Percentiles rank a stretch among this genome's conserved stretches.
phyloP scores from a whole-genome alignment of 1,140 invertebrate species.

The Teleogryllus occipitalis region DNA sequence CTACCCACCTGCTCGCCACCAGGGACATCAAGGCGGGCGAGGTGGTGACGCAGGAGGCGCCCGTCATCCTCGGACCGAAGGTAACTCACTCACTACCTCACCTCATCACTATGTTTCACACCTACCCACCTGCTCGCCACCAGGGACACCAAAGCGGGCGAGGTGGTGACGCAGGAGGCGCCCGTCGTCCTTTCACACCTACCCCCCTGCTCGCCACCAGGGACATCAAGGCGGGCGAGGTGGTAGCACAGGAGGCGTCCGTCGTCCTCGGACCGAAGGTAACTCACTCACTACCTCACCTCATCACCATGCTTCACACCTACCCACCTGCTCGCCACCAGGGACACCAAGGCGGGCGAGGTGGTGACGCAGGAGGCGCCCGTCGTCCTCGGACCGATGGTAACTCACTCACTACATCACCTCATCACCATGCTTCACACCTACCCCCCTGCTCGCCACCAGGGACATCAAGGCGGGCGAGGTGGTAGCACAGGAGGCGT shows the following conservation, averaged over 20 bases:
- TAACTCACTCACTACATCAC: neutral
- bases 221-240: slow-evolving; percentile 63
- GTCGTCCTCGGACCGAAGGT: slow-evolving; percentile 47
- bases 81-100: slow-evolving; percentile 11
- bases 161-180: slow-evolving; percentile 54
- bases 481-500: slow-evolving; percentile 51
- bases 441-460: slow-evolving; percentile 63
- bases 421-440: too few species aligned
- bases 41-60: slow-evolving; percentile 51
- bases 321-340: slow-evolving; percentile 63
- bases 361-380: slow-evolving; percentile 53
- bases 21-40: slow-evolving; percentile 65
- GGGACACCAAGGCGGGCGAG: slow-evolving; percentile 64
- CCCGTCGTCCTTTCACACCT: too few species aligned
- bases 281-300: too few species aligned
- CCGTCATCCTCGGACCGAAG: slow-evolving; percentile 48
- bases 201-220: slow-evolving; percentile 64
- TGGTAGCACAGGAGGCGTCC: slow-evolving; percentile 52
- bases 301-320: too few species aligned
- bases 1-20: slow-evolving; percentile 63
- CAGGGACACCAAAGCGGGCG: slow-evolving; percentile 60
- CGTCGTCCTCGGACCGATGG: slow-evolving; percentile 47
- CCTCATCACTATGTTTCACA: too few species aligned
- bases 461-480: slow-evolving; percentile 65
- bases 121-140: slow-evolving; percentile 66